A percentile compares a stretch with the other conserved stretches of the same genome.
Evolutionary conservation across 2,888 invertebrate species (phyloP).

Genomic region (Apantesis nais): DNA sequence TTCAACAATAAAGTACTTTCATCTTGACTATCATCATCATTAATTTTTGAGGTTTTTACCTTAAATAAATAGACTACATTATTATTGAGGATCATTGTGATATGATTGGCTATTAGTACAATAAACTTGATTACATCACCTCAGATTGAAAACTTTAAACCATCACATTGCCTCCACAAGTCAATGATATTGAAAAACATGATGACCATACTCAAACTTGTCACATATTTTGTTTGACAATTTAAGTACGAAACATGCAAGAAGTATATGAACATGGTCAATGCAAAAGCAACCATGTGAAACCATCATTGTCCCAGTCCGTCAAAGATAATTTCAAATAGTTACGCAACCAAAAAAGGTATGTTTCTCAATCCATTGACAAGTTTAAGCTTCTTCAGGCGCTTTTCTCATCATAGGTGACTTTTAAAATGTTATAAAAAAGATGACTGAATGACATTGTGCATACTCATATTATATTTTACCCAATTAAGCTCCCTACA

Average conservation of each 20-base stretch:
- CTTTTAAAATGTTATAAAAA: background rate
- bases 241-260: constrained; percentile 47
- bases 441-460: too few species aligned
- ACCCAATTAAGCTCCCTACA: too few species aligned
- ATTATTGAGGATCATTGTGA: constrained; percentile 7
- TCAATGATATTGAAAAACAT: constrained; percentile 52
- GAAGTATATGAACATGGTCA: constrained; percentile 43
- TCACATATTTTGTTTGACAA: constrained; percentile 40
- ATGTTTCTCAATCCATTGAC: constrained; percentile 49
- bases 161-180: constrained; percentile 70
- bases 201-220: constrained; percentile 36
- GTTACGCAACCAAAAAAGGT: constrained; percentile 3
- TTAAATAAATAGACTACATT: constrained; percentile 3
- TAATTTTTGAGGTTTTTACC: constrained; percentile 46
- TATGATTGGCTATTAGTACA: background rate
- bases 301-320: constrained; percentile 25
- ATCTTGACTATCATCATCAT: constrained; percentile 73
- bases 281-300: constrained; percentile 25
- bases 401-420: constrained; percentile 66
- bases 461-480: too few species aligned
- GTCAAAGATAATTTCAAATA: constrained; percentile 48
- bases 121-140: constrained; percentile 33
- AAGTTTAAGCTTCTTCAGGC: constrained; percentile 61
- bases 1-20: constrained; percentile 68
- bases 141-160: constrained; percentile 85